A percentile compares a stretch with the other conserved stretches of the same genome.
Evolutionary conservation across 2,797 vertebrate genomes (phyloP).

Genomic region (Syngnathus rostellatus): DNA sequence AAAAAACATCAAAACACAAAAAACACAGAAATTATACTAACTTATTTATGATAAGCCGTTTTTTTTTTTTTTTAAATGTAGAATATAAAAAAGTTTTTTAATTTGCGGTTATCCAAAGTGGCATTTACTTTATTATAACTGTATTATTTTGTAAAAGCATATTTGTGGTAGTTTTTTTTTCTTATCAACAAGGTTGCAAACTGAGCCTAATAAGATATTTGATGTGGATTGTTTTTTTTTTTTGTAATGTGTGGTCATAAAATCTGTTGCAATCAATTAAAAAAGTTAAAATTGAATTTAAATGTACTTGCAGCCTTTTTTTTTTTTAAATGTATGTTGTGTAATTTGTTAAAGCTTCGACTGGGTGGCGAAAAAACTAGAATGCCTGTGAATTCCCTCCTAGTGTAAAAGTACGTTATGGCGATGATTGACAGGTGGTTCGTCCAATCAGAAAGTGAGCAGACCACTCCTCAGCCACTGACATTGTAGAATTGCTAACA

Average conservation of each 20-base stretch:
- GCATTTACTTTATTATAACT: conserved; percentile 78
- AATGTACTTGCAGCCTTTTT: conserved; percentile 31
- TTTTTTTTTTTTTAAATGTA: conserved; percentile 61
- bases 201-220: conserved; percentile 91
- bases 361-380: background rate
- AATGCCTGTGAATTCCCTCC: background rate
- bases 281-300: conserved; percentile 74
- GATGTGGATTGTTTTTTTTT: conserved; percentile 63
- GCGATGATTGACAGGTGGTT: conserved; percentile 45
- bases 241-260: conserved; percentile 82
- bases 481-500: conserved; percentile 20
- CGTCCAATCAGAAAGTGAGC: conserved; percentile 53
- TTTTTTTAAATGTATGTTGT: background rate
- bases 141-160: conserved; percentile 81
- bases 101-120: conserved; percentile 84
- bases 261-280: conserved; percentile 84
- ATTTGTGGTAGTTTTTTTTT: conserved; percentile 69
- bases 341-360: background rate
- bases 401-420: conserved; percentile 12
- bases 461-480: conserved; percentile 53
- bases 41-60: conserved; percentile 95
- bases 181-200: conserved; percentile 84
- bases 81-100: conserved; percentile 63
- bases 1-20: background rate
- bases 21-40: conserved; percentile 99